Evolutionary conservation across 2,888 invertebrate species (phyloP).

Genomic region (Tenthredo notha): DNA sequence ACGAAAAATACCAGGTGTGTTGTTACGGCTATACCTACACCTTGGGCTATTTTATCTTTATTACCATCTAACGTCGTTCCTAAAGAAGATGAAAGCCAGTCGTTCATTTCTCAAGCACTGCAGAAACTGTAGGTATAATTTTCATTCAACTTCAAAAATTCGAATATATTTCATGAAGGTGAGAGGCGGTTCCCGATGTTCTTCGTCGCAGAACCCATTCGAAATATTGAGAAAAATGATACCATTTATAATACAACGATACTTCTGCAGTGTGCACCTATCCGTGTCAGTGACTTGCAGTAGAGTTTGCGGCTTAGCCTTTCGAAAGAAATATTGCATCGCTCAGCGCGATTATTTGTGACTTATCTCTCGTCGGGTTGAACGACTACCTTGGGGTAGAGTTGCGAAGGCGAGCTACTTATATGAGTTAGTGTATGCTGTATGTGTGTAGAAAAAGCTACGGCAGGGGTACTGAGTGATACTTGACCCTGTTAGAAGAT

Average conservation of each 20-base stretch:
- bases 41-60: not conserved
- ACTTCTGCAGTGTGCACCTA: not conserved
- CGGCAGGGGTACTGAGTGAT: conserved; percentile 37
- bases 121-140: not conserved
- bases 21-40: not conserved
- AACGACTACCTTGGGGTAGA: not conserved
- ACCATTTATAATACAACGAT: not conserved
- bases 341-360: conserved; percentile 47
- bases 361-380: conserved; percentile 29
- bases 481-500: conserved; percentile 33
- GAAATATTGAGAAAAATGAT: conserved; percentile 19
- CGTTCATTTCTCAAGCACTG: not conserved
- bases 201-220: no score
- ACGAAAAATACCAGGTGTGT: not conserved
- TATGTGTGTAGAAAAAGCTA: conserved; percentile 34
- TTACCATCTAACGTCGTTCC: not conserved
- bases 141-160: not conserved
- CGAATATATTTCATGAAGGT: not conserved
- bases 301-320: not conserved
- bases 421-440: not conserved
- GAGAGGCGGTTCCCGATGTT: not conserved
- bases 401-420: conserved; percentile 29
- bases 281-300: not conserved
- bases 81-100: not conserved
- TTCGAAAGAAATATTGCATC: conserved; percentile 41